Evolutionary conservation across 2,797 vertebrate genomes (phyloP).

Genomic region (Macrochelys suwanniensis): DNA sequence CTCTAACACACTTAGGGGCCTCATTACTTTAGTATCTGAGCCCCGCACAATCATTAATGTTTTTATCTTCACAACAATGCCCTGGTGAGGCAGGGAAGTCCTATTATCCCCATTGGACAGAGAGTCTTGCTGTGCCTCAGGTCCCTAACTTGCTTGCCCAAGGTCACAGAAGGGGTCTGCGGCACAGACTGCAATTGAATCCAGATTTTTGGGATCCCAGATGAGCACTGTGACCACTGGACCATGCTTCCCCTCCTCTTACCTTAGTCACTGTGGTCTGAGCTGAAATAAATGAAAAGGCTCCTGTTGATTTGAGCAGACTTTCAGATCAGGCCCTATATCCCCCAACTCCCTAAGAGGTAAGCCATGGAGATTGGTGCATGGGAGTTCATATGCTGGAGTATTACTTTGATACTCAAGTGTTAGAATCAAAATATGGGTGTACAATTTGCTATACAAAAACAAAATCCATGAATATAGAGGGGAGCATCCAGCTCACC

Average conservation of each 20-base stretch:
- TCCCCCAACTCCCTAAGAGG: slow-evolving; percentile 15
- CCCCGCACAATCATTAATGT: background rate
- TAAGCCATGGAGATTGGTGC: slow-evolving; percentile 1
- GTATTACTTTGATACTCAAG: background rate
- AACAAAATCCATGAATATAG: slow-evolving; percentile 13
- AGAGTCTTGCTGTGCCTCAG: no score
- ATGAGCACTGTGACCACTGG: no score
- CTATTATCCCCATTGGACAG: no score
- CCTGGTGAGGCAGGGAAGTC: background rate
- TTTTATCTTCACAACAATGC: background rate
- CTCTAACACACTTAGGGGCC: no score
- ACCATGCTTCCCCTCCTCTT: background rate
- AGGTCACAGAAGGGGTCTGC: no score
- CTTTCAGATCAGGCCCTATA: slow-evolving; percentile 13
- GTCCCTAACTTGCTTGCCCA: no score
- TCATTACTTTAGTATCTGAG: background rate
- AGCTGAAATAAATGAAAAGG: background rate
- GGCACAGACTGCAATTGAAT: no score
- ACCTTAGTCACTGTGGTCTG: background rate
- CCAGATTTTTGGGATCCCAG: no score
- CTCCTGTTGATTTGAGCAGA: background rate
- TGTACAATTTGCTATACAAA: background rate
- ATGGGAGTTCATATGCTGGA: background rate
- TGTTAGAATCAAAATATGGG: background rate
- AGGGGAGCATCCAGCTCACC: fast-evolving